Base-by-base conservation (phyloP, 2,888 invertebrate genomes). In the Meiosimyza platycephala region DNA sequence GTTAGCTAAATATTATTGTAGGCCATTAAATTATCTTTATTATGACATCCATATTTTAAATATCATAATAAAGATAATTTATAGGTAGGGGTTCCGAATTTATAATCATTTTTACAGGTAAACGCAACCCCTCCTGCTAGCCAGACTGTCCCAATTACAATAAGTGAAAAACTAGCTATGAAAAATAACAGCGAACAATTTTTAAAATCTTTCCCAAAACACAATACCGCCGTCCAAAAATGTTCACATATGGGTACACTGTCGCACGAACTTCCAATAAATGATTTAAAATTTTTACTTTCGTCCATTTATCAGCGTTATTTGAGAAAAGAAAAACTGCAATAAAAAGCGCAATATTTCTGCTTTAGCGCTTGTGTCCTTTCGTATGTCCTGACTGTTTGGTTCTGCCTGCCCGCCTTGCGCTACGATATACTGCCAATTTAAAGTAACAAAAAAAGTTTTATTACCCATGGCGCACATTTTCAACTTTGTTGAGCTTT, bases 391-490 rank as follows among this genome's bases (percentile, higher is more conserved):
- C 57, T 48, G 59, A 6, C 47, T 12, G 33, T 28, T 28, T 28
- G 28, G 28, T 28, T 28, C 28, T 28, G 28, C 28, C 55, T 18
- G 16, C 55, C 54, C 57, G 47, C 47, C 57, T 6, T 40, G 18
- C 22, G 66, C 33, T n/a, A 4, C 50, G 22, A 18, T 72, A 68
- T 68, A 70, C 62, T 81, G 81, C 81, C 83, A 84, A 84, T 84
- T 84, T 83, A 81, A 83, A 81, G 82, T 81, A 81, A 78, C 79
- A 77, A 79, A 66, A 80, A 22, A 79, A 83, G 81, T 82, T 83
- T 83, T 84, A 83, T 84, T 84, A 84, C 84, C 82, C 84, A 77
- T 78, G 84, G 81, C 81, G 82, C 83, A 81, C 83, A 84, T 83
- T 84, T 83, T 82, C 63, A 84, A 83, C 82, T 83, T 83, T 82